These are phyloP conservation scores for Rhagium mordax DNA, from an alignment of 2,888 invertebrate species.

Conservation along the genomic window DNA sequence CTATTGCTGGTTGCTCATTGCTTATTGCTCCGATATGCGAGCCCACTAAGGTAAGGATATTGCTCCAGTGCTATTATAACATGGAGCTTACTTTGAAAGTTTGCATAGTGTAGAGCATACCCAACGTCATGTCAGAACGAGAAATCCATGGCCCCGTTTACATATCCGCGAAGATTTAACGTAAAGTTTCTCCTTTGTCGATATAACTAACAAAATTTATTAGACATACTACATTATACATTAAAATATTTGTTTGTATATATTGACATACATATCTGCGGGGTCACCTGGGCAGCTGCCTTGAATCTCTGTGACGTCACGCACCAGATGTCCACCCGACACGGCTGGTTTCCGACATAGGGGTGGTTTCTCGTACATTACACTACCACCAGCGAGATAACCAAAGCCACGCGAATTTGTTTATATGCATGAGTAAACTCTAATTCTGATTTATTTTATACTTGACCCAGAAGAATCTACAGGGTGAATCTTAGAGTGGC, in stretches of 20 bases:
- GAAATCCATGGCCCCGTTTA: no score
- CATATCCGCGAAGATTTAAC: no score
- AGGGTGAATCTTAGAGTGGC: no score
- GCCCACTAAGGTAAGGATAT: no score
- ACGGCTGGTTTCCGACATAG: constrained; percentile 47
- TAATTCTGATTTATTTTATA: constrained; percentile 33
- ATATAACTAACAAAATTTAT: neutral
- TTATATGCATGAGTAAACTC: constrained; percentile 46
- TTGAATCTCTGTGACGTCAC: constrained; percentile 48
- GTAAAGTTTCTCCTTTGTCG: no score
- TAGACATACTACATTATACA: neutral
- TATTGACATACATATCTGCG: constrained; percentile 13
- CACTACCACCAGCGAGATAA: constrained; percentile 29
- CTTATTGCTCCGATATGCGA: no score
- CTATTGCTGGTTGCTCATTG: no score
- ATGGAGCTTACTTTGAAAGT: no score
- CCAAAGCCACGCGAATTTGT: constrained; percentile 54
- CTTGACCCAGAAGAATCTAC: no score
- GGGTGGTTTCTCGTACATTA: constrained; percentile 41
- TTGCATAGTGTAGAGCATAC: no score
- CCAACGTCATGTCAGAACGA: no score
- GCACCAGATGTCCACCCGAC: constrained; percentile 51
- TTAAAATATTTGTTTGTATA: neutral
- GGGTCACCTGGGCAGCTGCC: constrained; percentile 52
- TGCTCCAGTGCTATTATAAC: no score